Evolutionary conservation across 2,797 vertebrate genomes (phyloP), one percentile per base, ranked within the genome.

Genomic region (Morus bassanus): DNA sequence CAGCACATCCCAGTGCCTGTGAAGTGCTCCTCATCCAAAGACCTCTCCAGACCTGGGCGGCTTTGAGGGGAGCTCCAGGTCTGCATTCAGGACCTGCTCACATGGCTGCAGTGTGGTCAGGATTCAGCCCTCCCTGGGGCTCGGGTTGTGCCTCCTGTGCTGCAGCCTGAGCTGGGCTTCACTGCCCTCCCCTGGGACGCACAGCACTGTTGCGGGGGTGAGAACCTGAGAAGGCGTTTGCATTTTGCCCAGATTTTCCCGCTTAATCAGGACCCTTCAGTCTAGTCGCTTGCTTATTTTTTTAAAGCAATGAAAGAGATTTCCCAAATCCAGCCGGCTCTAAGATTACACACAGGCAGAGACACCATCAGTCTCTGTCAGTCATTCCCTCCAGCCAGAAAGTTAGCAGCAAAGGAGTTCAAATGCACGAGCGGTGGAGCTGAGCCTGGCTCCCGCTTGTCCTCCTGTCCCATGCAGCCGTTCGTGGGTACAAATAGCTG

Each of bases 361-460:
- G 94, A 87, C 88, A 87, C 91, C 96, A 97, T 85, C 94, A 96
- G 96, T 91, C 91, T 96, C 95, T 94, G 96, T 96, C 96, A 96
- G 88, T 96, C 96, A 97, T 88, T 92, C 28, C 10, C 86, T 56
- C 60, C 0, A 4, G 41, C 74, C 10, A 5, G 67, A 43, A 56
- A 64, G 56, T 19, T 68, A 64, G 89, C 1, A 2, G 78, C 57
- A 35, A 77, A 85, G 89, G 75, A 70, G 68, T 51, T 94, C 87
- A 67, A 43, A 22, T 56, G 81, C 75, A 64, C 0, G 3, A 88
- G 69, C 2, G 2, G 61, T 0, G 3, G 63, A 46, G 80, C 75
- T 16, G 50, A 90, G 93, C 70, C 80, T 10, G 50, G 63, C 56
- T 77, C 59, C 37, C 2, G 15, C 63, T 51, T 9, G 1, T 33